Evolutionary conservation across 1,140 invertebrate species (phyloP).

Genomic region (Lepidurus arcticus): DNA sequence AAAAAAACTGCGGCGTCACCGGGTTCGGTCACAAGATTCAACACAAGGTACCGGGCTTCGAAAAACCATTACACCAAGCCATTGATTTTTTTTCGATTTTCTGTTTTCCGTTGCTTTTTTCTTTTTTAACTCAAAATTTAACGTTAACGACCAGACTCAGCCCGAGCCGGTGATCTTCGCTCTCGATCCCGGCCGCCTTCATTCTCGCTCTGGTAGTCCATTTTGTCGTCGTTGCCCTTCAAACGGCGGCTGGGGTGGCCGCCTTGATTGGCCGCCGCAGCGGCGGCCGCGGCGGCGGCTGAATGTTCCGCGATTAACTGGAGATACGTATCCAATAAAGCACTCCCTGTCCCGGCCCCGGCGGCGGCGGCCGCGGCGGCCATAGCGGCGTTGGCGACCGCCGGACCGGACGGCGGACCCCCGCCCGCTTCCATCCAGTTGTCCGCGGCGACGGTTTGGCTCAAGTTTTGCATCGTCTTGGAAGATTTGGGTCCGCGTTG

Average conservation of each 20-base stretch:
- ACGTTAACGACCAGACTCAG: background rate
- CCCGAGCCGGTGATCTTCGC: background rate
- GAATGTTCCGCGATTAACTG: slow-evolving; percentile 77
- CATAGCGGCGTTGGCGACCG: slow-evolving; percentile 25
- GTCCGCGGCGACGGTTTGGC: background rate
- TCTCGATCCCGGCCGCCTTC: slow-evolving; percentile 19
- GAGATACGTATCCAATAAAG: slow-evolving; percentile 73
- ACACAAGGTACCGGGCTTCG: too few relatives aligned
- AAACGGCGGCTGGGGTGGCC: background rate
- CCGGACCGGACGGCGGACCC: background rate
- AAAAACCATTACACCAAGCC: too few relatives aligned
- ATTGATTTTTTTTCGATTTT: too few relatives aligned
- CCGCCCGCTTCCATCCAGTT: slow-evolving; percentile 27
- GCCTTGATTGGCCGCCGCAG: slow-evolving; percentile 29
- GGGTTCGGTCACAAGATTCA: too few relatives aligned
- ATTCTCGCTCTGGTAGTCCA: slow-evolving; percentile 1
- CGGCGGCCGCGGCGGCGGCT: slow-evolving; percentile 37
- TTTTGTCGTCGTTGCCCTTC: background rate
- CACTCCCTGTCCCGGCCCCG: slow-evolving; percentile 57
- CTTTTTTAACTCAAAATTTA: background rate
- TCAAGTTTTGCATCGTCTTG: slow-evolving; percentile 25
- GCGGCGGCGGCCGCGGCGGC: slow-evolving; percentile 27
- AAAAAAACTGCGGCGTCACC: too few relatives aligned
- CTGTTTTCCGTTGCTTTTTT: too few relatives aligned
- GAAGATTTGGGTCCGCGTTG: slow-evolving; percentile 15